phyloP scores from a whole-genome alignment of 2,113 vertebrate species.

The Ancistrus triradiatus region DNA sequence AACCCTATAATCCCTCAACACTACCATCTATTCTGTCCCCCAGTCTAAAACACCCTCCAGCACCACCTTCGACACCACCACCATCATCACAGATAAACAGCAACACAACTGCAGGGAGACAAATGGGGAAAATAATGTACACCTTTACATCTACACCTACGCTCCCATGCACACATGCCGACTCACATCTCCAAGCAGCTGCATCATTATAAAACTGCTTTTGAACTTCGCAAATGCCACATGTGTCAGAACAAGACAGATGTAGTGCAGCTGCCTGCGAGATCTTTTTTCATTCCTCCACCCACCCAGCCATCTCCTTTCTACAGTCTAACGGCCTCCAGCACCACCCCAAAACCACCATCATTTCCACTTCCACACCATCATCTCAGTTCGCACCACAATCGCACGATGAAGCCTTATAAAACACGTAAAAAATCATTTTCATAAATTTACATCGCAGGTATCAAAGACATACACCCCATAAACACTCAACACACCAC shows the following conservation, averaged over 20 bases:
- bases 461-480: too few relatives aligned
- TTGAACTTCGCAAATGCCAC: conserved; percentile 76
- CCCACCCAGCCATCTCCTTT: conserved; percentile 23
- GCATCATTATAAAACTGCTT: conserved; percentile 71
- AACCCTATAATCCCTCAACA: too few relatives aligned
- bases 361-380: conserved; percentile 10
- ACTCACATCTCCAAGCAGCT: conserved; percentile 61
- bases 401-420: too few relatives aligned
- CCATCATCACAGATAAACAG: too few relatives aligned
- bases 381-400: conserved; percentile 4
- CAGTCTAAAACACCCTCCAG: too few relatives aligned
- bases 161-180: conserved; percentile 44
- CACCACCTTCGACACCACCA: too few relatives aligned
- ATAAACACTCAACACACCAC: conserved; percentile 9
- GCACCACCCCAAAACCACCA: conserved; percentile 12
- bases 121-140: neutral
- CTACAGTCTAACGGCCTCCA: conserved; percentile 11
- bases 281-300: conserved; percentile 52
- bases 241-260: conserved; percentile 73
- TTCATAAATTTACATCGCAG: too few relatives aligned
- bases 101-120: too few relatives aligned
- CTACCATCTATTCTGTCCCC: too few relatives aligned
- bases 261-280: conserved; percentile 69
- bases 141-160: conserved; percentile 7
- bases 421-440: too few relatives aligned